A percentile compares a stretch with the other conserved stretches of the same genome.
Evolutionary conservation across 2,113 vertebrate genomes (phyloP).

Genomic region (Lamprotornis superbus): DNA sequence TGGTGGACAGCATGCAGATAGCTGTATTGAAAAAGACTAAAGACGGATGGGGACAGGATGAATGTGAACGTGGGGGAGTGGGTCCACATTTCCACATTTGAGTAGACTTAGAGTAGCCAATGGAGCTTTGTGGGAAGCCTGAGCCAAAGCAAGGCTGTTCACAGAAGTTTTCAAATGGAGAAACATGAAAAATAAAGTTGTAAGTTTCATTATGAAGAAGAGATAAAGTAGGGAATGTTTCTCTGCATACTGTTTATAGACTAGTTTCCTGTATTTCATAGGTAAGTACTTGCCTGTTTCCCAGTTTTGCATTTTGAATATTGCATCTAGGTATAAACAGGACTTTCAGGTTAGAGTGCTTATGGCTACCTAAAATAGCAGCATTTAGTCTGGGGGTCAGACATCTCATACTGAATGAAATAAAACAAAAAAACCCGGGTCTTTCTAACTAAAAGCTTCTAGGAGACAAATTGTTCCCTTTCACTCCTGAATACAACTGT

Average conservation of each 20-base stretch:
- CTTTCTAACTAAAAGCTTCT: background rate
- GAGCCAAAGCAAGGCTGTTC: background rate
- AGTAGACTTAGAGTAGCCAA: background rate
- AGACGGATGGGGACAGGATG: background rate
- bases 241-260: background rate
- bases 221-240: background rate
- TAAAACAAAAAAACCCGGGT: background rate
- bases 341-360: background rate
- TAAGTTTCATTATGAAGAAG: background rate
- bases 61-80: background rate
- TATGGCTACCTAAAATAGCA: background rate
- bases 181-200: background rate
- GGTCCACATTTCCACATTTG: background rate
- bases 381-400: background rate
- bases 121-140: background rate
- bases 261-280: background rate
- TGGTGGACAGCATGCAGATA: background rate
- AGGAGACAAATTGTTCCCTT: background rate
- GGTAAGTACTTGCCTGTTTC: background rate
- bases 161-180: background rate
- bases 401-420: background rate
- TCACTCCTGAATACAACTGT: background rate
- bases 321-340: background rate
- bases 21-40: background rate
- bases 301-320: background rate